phyloP scores from a whole-genome alignment of 2,797 vertebrate species.

The Prunella strophiata region DNA sequence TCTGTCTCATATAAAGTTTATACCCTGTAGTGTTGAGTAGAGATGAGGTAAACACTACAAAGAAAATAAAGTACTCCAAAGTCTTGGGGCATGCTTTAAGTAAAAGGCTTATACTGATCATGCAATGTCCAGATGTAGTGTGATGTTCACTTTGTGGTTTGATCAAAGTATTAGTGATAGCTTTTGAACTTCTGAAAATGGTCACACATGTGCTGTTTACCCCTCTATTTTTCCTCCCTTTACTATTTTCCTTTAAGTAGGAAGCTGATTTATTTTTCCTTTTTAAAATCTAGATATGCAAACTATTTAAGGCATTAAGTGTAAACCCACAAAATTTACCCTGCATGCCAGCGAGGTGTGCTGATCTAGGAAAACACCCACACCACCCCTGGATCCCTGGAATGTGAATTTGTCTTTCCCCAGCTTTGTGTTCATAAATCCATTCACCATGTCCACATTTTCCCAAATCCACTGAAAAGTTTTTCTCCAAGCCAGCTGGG shows the following conservation, averaged over 20 bases:
- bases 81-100: not conserved
- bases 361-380: not conserved
- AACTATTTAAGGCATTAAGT: not conserved
- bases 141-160: not conserved
- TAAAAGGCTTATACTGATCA: not conserved
- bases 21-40: not conserved
- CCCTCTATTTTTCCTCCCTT: not conserved
- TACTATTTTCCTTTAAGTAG: not conserved
- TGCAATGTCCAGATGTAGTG: not conserved
- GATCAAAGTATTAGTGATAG: not conserved
- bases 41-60: not conserved
- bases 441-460: not conserved
- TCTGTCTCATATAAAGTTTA: not conserved
- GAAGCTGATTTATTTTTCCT: not conserved
- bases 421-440: not conserved
- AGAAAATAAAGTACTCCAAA: not conserved
- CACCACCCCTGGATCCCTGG: fast-evolving
- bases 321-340: not conserved
- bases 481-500: not conserved
- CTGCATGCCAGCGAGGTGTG: not conserved
- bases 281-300: not conserved
- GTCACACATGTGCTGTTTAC: not conserved
- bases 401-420: not conserved
- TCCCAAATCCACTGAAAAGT: not conserved
- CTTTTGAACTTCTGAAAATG: not conserved